Percentiles rank a stretch among this genome's conserved stretches.
Evolutionary conservation across 23 tunicate species (phyloP).

Genomic region (Corella eumyota): DNA sequence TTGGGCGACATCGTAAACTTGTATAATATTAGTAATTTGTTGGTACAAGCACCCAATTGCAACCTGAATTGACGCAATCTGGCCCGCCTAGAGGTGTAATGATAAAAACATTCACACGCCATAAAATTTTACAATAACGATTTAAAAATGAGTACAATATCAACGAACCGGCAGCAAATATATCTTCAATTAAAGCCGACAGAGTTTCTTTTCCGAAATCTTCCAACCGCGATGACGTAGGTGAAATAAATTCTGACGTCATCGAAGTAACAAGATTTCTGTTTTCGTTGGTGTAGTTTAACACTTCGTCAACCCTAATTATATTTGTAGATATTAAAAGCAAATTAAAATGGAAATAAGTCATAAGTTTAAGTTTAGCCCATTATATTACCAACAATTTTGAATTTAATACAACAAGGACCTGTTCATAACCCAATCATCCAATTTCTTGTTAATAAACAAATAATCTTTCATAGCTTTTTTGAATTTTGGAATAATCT

Average conservation of each 20-base stretch:
- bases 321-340: not conserved
- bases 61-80: too few species aligned
- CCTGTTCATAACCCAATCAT: slow-evolving; percentile 27
- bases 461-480: slow-evolving; percentile 31
- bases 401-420: too few species aligned
- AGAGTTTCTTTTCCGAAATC: not conserved
- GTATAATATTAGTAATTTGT: too few species aligned
- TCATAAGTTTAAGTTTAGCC: too few species aligned
- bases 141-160: not conserved
- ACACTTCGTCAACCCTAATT: not conserved
- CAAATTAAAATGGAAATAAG: not conserved
- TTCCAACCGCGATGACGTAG: not conserved
- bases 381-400: too few species aligned
- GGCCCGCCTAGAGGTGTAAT: too few species aligned
- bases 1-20: too few species aligned
- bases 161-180: slow-evolving; percentile 1
- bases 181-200: not conserved
- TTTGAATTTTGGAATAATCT: slow-evolving; percentile 33
- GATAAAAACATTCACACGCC: too few species aligned
- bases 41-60: too few species aligned
- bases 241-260: slow-evolving; percentile 3
- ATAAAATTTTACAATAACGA: too few species aligned
- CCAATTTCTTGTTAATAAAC: slow-evolving; percentile 13
- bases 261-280: slow-evolving; percentile 3
- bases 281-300: not conserved